phyloP scores from a whole-genome alignment of 2,113 vertebrate species.

The Tyto alba region DNA sequence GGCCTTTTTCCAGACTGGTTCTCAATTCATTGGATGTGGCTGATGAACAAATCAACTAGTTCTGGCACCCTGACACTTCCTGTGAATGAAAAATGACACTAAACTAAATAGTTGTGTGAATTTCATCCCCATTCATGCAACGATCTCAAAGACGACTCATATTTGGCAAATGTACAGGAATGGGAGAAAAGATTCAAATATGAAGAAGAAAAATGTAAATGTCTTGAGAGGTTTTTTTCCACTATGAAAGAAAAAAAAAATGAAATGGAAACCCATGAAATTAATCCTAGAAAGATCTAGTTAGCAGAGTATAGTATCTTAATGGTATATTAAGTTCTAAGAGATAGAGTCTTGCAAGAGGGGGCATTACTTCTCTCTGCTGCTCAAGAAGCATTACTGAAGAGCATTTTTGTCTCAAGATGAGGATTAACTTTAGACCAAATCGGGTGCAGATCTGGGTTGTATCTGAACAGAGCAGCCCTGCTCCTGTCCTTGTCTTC shows the following conservation, averaged over 20 bases:
- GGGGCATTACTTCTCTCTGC: not conserved
- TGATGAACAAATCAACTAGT: not conserved
- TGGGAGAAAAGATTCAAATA: not conserved
- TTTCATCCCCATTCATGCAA: conserved; percentile 23
- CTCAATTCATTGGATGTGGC: not conserved
- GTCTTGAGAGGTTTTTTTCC: not conserved
- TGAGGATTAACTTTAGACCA: not conserved
- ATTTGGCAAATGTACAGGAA: not conserved
- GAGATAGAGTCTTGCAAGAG: not conserved
- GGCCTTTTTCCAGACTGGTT: not conserved
- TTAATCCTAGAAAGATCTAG: not conserved
- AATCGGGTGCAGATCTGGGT: not conserved
- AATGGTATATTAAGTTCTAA: not conserved
- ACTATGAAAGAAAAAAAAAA: not conserved
- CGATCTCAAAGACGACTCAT: not conserved
- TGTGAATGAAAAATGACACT: conserved; percentile 23
- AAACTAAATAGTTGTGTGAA: not conserved
- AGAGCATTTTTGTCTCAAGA: not conserved
- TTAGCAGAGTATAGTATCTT: not conserved
- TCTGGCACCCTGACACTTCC: not conserved
- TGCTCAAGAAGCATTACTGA: not conserved
- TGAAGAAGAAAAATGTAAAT: not conserved
- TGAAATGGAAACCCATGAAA: not conserved
- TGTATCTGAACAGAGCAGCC: not conserved
- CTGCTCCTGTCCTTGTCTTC: not conserved